Conservation (phyloP, 1,140 invertebrate species). For the Polyergus mexicanus region DNA sequence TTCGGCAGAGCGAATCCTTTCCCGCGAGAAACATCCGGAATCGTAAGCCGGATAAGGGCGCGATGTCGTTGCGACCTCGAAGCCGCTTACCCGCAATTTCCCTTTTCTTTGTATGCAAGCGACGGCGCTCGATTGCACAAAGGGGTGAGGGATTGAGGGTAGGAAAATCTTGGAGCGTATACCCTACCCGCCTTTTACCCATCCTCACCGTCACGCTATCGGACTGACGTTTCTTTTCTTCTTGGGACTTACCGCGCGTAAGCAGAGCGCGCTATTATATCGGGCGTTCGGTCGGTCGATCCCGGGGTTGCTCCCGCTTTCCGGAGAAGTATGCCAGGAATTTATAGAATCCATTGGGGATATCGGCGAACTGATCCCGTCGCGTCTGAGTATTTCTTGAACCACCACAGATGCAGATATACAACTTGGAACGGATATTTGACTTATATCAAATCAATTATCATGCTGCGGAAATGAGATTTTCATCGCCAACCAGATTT, state of each 20-base stretch:
- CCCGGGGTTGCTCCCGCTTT: conserved; percentile 53
- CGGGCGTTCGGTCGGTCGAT: conserved; percentile 59
- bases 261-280: conserved; percentile 64
- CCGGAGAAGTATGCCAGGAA: conserved; percentile 59
- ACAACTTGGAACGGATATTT: conserved; percentile 35
- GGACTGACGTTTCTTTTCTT: conserved; percentile 62
- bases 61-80: conserved; percentile 49
- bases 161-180: conserved; percentile 48
- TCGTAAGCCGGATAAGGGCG: conserved; percentile 56
- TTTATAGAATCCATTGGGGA: conserved; percentile 60
- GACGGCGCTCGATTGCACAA: conserved; percentile 47
- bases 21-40: conserved; percentile 45
- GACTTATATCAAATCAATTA: conserved; percentile 56
- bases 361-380: conserved; percentile 59
- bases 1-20: conserved; percentile 23
- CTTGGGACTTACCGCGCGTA: conserved; percentile 59
- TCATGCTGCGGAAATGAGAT: neutral
- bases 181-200: conserved; percentile 8
- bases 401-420: conserved; percentile 17
- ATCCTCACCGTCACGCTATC: neutral
- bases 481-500: neutral
- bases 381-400: conserved; percentile 45
- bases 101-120: conserved; percentile 59
- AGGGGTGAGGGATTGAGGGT: conserved; percentile 37
- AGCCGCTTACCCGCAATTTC: conserved; percentile 46